Evolutionary conservation across 2,797 vertebrate genomes (phyloP).

Genomic region (Tamandua tetradactyla): DNA sequence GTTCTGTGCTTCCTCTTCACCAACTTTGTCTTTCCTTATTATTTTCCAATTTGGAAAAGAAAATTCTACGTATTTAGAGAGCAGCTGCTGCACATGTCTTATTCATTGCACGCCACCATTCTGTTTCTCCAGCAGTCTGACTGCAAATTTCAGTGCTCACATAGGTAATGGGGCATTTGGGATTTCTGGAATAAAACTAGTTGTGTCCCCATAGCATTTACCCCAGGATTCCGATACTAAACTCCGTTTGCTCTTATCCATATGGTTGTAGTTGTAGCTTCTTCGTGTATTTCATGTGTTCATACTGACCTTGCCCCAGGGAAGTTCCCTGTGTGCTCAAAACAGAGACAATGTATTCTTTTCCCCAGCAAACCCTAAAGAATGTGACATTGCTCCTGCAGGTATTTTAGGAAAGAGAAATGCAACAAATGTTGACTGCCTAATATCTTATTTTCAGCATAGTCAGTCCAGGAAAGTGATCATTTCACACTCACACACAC

Average conservation of each 20-base stretch:
- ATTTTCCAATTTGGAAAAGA: constrained; percentile 65
- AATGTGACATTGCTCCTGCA: neutral
- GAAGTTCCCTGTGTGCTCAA: neutral
- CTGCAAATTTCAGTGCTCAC: constrained; percentile 65
- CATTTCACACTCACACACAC: neutral
- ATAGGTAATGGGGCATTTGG: constrained; percentile 60
- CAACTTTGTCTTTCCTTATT: constrained; percentile 36
- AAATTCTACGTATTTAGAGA: constrained; percentile 12
- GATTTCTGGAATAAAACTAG: constrained; percentile 56
- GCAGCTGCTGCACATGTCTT: constrained; percentile 38
- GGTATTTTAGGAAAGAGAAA: neutral
- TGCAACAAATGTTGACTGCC: neutral
- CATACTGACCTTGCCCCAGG: constrained; percentile 43
- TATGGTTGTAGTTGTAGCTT: neutral
- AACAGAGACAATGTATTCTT: neutral
- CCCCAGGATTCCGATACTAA: neutral
- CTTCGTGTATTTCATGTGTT: neutral
- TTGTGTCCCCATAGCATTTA: neutral
- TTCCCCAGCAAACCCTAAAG: neutral
- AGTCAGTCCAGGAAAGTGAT: neutral
- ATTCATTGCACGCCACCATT: neutral
- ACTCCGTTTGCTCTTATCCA: neutral
- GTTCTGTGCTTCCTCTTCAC: constrained; percentile 2
- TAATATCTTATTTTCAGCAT: constrained; percentile 34
- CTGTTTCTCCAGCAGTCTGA: constrained; percentile 63